Percentiles rank a stretch among this genome's conserved stretches.
Evolutionary conservation across 2,797 vertebrate species (phyloP).

Genomic region (Atherinosoma microstoma): DNA sequence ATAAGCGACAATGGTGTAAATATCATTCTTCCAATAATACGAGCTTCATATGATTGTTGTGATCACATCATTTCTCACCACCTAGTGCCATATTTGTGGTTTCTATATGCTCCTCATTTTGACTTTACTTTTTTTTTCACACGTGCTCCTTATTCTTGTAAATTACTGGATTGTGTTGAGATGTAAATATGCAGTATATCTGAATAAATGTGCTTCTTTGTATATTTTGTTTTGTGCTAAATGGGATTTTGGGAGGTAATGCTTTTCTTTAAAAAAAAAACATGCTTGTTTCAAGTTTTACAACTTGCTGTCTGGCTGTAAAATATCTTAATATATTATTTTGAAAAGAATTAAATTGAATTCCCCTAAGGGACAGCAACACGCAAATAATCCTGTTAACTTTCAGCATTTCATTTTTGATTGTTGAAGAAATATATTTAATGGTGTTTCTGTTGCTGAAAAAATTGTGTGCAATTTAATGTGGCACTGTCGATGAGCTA

Average conservation of each 20-base stretch:
- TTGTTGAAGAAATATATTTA: background rate
- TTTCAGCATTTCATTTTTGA: background rate
- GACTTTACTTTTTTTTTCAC: slow-evolving; percentile 33
- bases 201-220: slow-evolving; percentile 79
- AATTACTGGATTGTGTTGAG: slow-evolving; percentile 61
- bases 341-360: background rate
- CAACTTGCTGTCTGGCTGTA: background rate
- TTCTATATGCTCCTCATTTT: slow-evolving; percentile 51
- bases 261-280: background rate
- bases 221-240: slow-evolving; percentile 30
- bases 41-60: slow-evolving; percentile 55
- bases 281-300: background rate
- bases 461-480: background rate
- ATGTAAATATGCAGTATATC: slow-evolving; percentile 73
- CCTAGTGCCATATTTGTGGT: slow-evolving; percentile 76
- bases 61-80: slow-evolving; percentile 58
- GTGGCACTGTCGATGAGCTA: too few relatives aligned
- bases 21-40: slow-evolving; percentile 12
- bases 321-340: background rate
- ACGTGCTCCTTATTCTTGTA: slow-evolving; percentile 63
- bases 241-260: background rate
- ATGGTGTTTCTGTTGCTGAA: background rate
- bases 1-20: slow-evolving; percentile 18
- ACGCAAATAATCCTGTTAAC: background rate
- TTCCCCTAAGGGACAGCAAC: background rate